Evolutionary conservation across 2,113 vertebrate genomes (phyloP).

Genomic region (Nyctibius bracteatus): DNA sequence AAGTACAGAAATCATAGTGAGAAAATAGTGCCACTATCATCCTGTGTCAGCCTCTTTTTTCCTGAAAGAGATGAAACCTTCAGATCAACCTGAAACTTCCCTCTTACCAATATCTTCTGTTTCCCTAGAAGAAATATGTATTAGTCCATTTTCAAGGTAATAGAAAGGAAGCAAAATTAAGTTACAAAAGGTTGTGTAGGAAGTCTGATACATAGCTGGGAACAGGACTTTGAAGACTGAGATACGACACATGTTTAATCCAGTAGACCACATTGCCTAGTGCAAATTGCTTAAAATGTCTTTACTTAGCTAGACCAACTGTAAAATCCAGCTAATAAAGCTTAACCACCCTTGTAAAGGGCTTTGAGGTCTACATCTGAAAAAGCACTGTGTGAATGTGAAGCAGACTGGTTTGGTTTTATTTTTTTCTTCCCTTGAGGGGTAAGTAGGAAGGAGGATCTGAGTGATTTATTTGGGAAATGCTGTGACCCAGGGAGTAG

Average conservation of each 20-base stretch:
- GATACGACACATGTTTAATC: background rate
- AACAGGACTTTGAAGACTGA: background rate
- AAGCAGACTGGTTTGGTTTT: background rate
- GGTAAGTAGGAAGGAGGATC: background rate
- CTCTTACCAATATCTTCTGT: background rate
- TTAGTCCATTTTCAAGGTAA: background rate
- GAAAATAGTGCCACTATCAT: background rate
- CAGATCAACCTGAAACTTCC: background rate
- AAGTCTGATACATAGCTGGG: background rate
- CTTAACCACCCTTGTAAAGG: slow-evolving; percentile 46
- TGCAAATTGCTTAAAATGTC: slow-evolving; percentile 26
- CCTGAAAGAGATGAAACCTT: background rate
- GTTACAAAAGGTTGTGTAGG: background rate
- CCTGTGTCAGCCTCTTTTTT: background rate
- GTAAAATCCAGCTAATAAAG: slow-evolving; percentile 58
- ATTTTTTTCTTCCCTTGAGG: background rate
- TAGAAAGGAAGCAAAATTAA: background rate
- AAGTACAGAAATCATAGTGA: background rate
- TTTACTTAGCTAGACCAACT: slow-evolving; percentile 52
- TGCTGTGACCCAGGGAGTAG: background rate
- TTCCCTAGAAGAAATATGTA: background rate
- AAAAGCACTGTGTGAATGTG: background rate
- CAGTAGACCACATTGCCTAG: background rate
- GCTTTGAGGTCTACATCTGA: background rate
- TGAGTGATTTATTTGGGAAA: background rate